Percentiles rank a stretch among this genome's conserved stretches.
Conservation (phyloP, 2,113 vertebrate species). For the Myotis lucifugus region DNA sequence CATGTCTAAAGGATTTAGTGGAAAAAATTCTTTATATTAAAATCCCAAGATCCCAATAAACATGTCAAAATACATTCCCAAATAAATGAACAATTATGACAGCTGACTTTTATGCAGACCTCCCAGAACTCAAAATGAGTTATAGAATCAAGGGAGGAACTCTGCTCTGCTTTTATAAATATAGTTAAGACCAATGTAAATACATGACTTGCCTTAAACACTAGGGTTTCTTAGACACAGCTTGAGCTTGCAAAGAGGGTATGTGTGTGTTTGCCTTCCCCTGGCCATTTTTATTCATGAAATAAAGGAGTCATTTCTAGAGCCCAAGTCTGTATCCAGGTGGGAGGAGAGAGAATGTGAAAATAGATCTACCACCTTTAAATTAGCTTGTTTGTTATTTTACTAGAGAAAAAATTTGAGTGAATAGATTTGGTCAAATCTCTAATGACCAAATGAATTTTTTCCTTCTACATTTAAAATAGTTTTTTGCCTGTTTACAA, state of each 20-base stretch:
- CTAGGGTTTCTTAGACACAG: neutral
- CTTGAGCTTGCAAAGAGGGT: neutral
- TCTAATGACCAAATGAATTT: neutral
- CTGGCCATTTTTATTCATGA: neutral
- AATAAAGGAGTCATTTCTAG: slow-evolving; percentile 8
- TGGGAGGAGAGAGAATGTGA: neutral
- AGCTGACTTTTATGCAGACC: slow-evolving; percentile 37
- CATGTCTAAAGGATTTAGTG: neutral
- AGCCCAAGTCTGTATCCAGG: neutral
- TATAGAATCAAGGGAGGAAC: slow-evolving; percentile 34
- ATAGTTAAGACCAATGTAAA: slow-evolving; percentile 52
- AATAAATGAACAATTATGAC: slow-evolving; percentile 60
- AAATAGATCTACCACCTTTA: neutral
- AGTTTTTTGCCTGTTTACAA: neutral
- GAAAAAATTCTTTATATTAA: neutral
- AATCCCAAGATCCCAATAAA: slow-evolving; percentile 45
- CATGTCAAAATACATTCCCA: neutral
- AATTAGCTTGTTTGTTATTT: neutral
- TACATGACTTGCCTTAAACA: slow-evolving; percentile 19
- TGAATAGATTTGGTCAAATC: neutral
- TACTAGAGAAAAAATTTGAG: neutral
- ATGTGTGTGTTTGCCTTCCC: slow-evolving; percentile 1
- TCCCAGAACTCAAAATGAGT: slow-evolving; percentile 25
- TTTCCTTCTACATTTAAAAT: neutral
- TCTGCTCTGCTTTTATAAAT: slow-evolving; percentile 50